Conservation (phyloP, 2,113 vertebrate genomes). For the Pomatorhinus ruficollis region DNA sequence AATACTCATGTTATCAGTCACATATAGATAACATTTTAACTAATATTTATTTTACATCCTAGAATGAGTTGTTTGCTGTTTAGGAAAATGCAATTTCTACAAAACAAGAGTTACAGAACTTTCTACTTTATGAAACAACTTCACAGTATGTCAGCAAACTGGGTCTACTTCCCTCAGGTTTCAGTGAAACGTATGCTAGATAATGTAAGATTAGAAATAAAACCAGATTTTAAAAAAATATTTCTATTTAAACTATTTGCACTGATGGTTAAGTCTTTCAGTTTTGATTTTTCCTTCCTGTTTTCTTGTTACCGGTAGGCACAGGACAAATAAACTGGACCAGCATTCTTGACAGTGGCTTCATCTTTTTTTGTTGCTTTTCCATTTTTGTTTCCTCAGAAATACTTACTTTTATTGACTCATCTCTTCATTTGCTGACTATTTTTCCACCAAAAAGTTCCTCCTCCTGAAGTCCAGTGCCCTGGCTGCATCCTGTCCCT, state of each 20-base stretch:
- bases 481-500: background rate
- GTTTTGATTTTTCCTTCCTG: background rate
- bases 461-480: background rate
- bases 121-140: background rate
- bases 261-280: background rate
- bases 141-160: background rate
- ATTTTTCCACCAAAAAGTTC: background rate
- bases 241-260: background rate
- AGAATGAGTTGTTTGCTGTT: background rate
- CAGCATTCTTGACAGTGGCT: background rate
- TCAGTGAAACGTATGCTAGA: background rate
- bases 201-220: background rate
- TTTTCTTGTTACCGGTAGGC: background rate
- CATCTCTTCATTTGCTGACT: background rate
- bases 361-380: background rate
- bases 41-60: background rate
- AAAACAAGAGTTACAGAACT: background rate
- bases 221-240: background rate
- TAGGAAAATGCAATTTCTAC: background rate
- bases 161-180: background rate
- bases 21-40: background rate
- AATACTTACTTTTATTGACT: background rate
- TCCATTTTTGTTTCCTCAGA: background rate
- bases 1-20: background rate
- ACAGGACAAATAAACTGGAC: background rate